Base-by-base conservation (phyloP, 2,888 invertebrate species). In the Parnassius orleans region DNA sequence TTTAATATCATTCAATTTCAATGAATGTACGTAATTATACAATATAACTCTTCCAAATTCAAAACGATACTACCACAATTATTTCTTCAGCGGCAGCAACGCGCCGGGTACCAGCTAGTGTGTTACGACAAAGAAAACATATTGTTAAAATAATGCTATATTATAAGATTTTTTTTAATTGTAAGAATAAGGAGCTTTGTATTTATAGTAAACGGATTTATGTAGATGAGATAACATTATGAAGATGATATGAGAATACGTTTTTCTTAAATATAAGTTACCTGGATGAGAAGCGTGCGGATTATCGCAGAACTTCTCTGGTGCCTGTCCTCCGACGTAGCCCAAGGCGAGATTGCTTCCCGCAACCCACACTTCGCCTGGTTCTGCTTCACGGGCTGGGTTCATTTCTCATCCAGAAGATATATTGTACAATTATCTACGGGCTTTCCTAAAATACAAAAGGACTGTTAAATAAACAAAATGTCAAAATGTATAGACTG, bases 291-390 rank as follows among this genome's bases (percentile, higher is more conserved):
- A 74, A 0, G 95, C 95, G 61, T 96, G 93, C 0, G 96, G 95
- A 82, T 97, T 97, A 66, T 94, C 93, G 44, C 95, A 83, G 78
- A 97, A 97, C 71, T 94, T 94, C 57, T 95, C 94, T 0, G 95
- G 92, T 66, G 95, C 96, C 67, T 94, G 92, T 0, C 94, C 95
- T 42, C 94, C 95, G 0, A 97, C 95, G 74, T 98, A 98, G 0
- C 97, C 97, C 0, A 93, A 92, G 0, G 97, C 96, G 53, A 98
- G 87, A 83, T 97, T 97, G 53, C 92, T 83, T 0, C 98, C 98
- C 0, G 97, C 93, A 0, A 96, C 95, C 87, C 95, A 96, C 50
- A 98, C 89, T 81, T 97, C 97, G 0, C 98, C 98, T 5, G 95
- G 93, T 68, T 95, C 94, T 0, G 95, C 95, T 54, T 93, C 93